A percentile compares a stretch with the other conserved stretches of the same genome.
Evolutionary conservation across 2,888 invertebrate genomes (phyloP).

Genomic region (Ceratothoa steindachneri): DNA sequence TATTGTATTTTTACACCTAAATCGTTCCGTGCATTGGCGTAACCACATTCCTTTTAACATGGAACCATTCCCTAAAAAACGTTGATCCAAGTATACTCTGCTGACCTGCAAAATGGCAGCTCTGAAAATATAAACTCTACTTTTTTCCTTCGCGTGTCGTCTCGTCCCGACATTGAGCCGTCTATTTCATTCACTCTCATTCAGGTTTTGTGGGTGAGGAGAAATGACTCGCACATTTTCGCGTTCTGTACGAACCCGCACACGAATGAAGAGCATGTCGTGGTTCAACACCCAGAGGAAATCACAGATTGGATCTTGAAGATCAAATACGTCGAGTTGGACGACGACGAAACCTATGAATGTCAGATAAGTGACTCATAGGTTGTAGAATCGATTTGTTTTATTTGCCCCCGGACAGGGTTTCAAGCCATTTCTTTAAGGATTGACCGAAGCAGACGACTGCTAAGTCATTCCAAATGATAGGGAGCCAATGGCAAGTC

Average conservation of each 20-base stretch:
- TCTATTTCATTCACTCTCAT: constrained; percentile 14
- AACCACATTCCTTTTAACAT: no score
- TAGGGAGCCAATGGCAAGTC: no score
- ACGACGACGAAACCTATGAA: constrained; percentile 33
- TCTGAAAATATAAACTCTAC: no score
- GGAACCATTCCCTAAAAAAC: no score
- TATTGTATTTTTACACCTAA: no score
- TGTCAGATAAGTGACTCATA: constrained; percentile 32
- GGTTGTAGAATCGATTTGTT: neutral
- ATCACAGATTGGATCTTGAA: constrained; percentile 41
- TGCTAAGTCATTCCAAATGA: no score
- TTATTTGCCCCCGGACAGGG: neutral
- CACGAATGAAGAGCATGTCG: constrained; percentile 34
- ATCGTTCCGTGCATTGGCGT: no score
- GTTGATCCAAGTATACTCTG: no score
- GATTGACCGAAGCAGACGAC: no score
- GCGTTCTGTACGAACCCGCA: constrained; percentile 33
- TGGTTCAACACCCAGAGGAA: constrained; percentile 37
- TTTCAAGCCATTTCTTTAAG: neutral
- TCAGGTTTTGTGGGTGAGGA: constrained; percentile 39
- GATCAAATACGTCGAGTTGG: constrained; percentile 31
- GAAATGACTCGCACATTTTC: constrained; percentile 41
- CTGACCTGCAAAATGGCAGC: no score
- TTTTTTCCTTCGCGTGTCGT: no score
- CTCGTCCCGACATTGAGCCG: no score